Base-by-base conservation (phyloP, 2,797 vertebrate species). In the Gymnodraco acuticeps region DNA sequence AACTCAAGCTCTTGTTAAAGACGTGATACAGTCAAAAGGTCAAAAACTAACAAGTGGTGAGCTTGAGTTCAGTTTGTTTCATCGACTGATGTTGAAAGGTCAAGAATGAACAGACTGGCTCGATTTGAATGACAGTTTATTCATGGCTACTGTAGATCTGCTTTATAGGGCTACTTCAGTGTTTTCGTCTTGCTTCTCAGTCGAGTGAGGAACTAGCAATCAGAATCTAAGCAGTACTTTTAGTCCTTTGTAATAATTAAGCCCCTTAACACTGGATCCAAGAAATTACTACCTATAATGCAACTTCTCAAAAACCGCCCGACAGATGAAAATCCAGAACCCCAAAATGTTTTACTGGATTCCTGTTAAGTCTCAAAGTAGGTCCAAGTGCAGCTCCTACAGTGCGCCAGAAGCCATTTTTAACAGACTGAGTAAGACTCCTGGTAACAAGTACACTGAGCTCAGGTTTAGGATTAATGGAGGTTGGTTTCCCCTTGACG, bases 131-230 rank as follows among this genome's bases (percentile, higher is more conserved):
- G 19, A 33, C 27, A 10, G 4, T 31, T 55, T 16, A 47, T 41
- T 42, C 50, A 61, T 17, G 42, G 19, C 13, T 17, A 15, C 52
- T 58, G 53, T 10, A n/a, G 42, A 31, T 15, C 13, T 52, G 0
- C 23, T 45, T 66, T 64, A 51, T 60, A 75, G 31, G 27, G 42
- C 5, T n/a, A 48, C 16, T 55, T 55, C 10, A 31, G 38, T 54
- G 20, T 54, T 75, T 54, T 62, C 60, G 17, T 20, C 17, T 23
- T 27, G 42, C 20, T 27, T 12, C 43, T 50, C 15, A 63, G 14
- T 38, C 17, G 41, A 55, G 16, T 20, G 33, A 10, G 6, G 6
- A 23, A 58, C 33, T 56, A 11, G 38, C 5, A 52, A 1, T 60
- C 2, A 53, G 3, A 54, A 53, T 53, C 0, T 14, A 50, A 42